A percentile compares a stretch with the other conserved stretches of the same genome.
Evolutionary conservation across 1,140 invertebrate species (phyloP).

Genomic region (Macrosteles quadrilineatus): DNA sequence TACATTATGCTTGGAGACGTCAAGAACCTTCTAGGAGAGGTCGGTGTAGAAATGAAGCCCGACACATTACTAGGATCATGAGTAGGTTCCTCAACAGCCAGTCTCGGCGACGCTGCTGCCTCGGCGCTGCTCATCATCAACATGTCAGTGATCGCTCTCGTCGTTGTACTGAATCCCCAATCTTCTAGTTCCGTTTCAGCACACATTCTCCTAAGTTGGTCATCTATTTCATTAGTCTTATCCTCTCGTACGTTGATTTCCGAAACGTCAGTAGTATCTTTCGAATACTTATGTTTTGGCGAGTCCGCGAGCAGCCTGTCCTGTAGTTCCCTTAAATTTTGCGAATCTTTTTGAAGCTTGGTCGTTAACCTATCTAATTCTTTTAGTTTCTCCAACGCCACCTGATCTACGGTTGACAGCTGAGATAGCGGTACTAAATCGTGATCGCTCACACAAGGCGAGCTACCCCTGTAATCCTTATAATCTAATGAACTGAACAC

Average conservation of each 20-base stretch:
- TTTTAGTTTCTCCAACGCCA: conserved; percentile 73
- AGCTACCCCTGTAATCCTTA: conserved; percentile 73
- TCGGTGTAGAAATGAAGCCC: conserved; percentile 45
- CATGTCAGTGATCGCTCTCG: conserved; percentile 5
- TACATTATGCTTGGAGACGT: conserved; percentile 11
- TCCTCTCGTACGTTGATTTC: conserved; percentile 58
- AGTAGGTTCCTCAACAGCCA: neutral
- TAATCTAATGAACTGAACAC: conserved; percentile 77
- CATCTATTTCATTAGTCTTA: conserved; percentile 67
- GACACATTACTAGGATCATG: neutral
- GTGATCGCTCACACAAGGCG: conserved; percentile 72
- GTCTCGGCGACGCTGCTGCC: conserved; percentile 18
- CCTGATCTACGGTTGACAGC: conserved; percentile 73
- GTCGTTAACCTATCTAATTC: conserved; percentile 73
- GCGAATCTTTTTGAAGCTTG: conserved; percentile 76
- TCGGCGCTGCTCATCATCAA: conserved; percentile 18
- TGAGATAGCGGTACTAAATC: conserved; percentile 73
- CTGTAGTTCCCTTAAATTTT: conserved; percentile 73
- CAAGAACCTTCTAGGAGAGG: conserved; percentile 52
- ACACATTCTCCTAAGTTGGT: conserved; percentile 68
- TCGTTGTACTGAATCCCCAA: conserved; percentile 62
- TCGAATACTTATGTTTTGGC: conserved; percentile 56
- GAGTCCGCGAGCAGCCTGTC: conserved; percentile 61
- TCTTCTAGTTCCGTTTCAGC: conserved; percentile 64
- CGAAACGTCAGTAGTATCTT: conserved; percentile 47